A percentile compares a stretch with the other conserved stretches of the same genome.
Conservation (phyloP, 2,888 invertebrate genomes). For the Cryptocephalus moraei region DNA sequence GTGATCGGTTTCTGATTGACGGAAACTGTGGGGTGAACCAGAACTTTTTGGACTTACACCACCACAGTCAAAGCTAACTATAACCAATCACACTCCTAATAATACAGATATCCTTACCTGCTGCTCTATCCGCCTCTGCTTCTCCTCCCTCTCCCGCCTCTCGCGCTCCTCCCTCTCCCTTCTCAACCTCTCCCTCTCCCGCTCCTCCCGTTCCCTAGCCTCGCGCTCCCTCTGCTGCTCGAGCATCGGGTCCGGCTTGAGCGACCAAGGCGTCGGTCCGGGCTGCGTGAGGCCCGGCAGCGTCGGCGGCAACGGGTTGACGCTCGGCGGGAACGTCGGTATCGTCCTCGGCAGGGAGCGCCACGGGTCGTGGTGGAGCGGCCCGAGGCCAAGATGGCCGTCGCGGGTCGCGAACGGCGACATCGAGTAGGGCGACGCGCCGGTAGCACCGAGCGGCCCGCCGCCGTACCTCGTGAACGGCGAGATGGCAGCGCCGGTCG, state of each 20-base stretch:
- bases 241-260: conserved; percentile 54
- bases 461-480: conserved; percentile 71
- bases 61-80: too few relatives aligned
- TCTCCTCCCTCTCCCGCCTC: conserved; percentile 44
- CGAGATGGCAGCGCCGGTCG: conserved; percentile 57
- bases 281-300: conserved; percentile 32
- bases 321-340: conserved; percentile 37
- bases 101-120: conserved; percentile 35
- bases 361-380: conserved; percentile 59
- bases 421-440: conserved; percentile 57
- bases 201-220: conserved; percentile 47
- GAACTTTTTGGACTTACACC: too few relatives aligned
- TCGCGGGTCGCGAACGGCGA: conserved; percentile 53
- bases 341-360: conserved; percentile 54
- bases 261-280: conserved; percentile 47
- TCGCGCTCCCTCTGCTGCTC: conserved; percentile 46
- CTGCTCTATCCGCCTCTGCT: conserved; percentile 38
- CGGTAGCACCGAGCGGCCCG: conserved; percentile 39
- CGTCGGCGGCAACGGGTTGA: conserved; percentile 39
- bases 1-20: too few relatives aligned
- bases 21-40: too few relatives aligned
- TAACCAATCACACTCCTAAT: too few relatives aligned
- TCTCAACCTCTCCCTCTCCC: conserved; percentile 47
- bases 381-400: conserved; percentile 29
- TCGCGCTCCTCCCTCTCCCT: conserved; percentile 51